phyloP scores from a whole-genome alignment of 1,140 invertebrate species.

The Diachasma alloeum region DNA sequence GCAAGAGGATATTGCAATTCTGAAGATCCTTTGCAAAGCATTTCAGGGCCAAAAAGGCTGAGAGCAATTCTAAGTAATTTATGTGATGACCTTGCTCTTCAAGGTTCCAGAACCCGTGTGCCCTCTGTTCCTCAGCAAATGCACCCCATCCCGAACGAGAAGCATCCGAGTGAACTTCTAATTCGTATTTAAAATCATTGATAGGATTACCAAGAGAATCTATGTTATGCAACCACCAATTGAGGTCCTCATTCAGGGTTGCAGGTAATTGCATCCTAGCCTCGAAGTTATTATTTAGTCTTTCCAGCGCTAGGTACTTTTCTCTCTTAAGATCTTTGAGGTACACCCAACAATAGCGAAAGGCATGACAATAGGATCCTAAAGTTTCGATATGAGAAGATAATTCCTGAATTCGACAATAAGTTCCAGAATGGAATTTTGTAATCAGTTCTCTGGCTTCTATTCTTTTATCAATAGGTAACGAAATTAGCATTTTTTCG shows the following conservation, averaged over 20 bases:
- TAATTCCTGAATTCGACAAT: conserved; percentile 18
- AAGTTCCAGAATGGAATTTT: not conserved
- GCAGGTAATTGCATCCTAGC: conserved; percentile 1
- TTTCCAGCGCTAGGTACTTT: conserved; percentile 10
- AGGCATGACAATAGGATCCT: conserved; percentile 4
- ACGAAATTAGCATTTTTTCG: not conserved
- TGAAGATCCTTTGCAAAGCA: conserved; percentile 12
- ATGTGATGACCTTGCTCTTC: conserved; percentile 22
- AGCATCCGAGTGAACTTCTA: conserved; percentile 22
- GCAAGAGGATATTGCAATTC: conserved; percentile 2
- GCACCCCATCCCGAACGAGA: conserved; percentile 23
- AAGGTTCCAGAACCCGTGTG: conserved; percentile 24
- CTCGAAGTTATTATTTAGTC: conserved; percentile 18
- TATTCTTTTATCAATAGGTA: conserved; percentile 3
- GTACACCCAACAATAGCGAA: conserved; percentile 14
- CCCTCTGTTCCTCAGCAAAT: not conserved
- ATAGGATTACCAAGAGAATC: not conserved
- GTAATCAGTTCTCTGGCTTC: not conserved
- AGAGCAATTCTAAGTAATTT: conserved; percentile 24
- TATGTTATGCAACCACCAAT: conserved; percentile 22
- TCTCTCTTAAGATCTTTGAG: conserved; percentile 16
- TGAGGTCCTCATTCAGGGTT: not conserved
- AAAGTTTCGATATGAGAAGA: conserved; percentile 17
- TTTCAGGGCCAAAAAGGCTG: conserved; percentile 26
- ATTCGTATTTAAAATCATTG: not conserved